These are phyloP conservation scores for Acromyrmex echinatior DNA, from an alignment of 1,140 invertebrate species.

Conservation along the genomic window DNA sequence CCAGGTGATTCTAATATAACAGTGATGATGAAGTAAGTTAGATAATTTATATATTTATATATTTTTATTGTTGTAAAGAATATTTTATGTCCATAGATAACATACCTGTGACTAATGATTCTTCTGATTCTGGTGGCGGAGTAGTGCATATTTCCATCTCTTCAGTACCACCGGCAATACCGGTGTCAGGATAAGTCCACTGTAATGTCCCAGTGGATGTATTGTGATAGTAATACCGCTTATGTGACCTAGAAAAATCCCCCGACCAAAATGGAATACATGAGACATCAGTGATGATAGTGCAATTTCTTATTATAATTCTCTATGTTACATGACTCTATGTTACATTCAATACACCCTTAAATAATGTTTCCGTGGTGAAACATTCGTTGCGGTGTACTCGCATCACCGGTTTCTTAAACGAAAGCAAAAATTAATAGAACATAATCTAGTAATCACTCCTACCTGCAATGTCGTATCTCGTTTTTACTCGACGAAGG, in stretches of 20 bases:
- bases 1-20: slow-evolving; percentile 11
- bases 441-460: slow-evolving; percentile 72
- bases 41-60: not conserved
- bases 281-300: slow-evolving; percentile 72
- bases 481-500: slow-evolving; percentile 66
- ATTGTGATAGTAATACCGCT: slow-evolving; percentile 91
- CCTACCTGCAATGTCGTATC: slow-evolving; percentile 72
- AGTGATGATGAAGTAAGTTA: not conserved
- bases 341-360: slow-evolving; percentile 67
- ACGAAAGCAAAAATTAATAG: slow-evolving; percentile 67
- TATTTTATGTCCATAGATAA: slow-evolving; percentile 70
- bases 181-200: slow-evolving; percentile 90
- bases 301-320: slow-evolving; percentile 63
- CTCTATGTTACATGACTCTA: slow-evolving; percentile 58
- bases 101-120: slow-evolving; percentile 78
- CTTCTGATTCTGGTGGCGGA: slow-evolving; percentile 85
- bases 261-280: slow-evolving; percentile 81
- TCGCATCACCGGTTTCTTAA: slow-evolving; percentile 66
- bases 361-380: slow-evolving; percentile 50
- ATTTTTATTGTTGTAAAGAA: not conserved
- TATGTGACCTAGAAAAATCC: slow-evolving; percentile 89
- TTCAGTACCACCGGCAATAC: slow-evolving; percentile 87
- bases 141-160: slow-evolving; percentile 89
- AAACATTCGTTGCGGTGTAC: slow-evolving; percentile 66
- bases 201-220: slow-evolving; percentile 87